Evolutionary conservation across 2,888 invertebrate species (phyloP), one percentile per base, ranked within the genome.

Genomic region (Microplitis manilae): DNA sequence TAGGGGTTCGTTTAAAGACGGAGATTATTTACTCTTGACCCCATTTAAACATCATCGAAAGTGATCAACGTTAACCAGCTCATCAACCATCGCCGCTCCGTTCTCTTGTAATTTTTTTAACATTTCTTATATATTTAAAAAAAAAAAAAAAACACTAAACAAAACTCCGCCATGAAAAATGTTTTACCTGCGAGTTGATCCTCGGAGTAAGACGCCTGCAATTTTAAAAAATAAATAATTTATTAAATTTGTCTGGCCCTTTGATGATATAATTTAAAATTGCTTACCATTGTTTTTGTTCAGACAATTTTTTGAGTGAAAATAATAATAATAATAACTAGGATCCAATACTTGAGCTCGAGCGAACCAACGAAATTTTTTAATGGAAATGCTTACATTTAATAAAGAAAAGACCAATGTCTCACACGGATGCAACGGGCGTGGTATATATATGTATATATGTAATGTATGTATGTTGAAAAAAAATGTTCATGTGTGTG

Each of bases 181-280:
- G 2, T 30, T 30, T 95, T 92, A 96, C 96, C 96, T 90, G 96
- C 96, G 92, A 96, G 93, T 93, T 96, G 96, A 92, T 96, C 96
- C 92, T 96, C 96, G 67, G 95, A 94, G 91, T 96, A 96, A 88
- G 95, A 95, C 87, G 95, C 96, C 96, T 96, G 93, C 79, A 93
- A 87, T 61, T n/a, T 15, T 30, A n/a, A 61, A 61, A 38, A 68
- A 39, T 62, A 30, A 30, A 30, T 30, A 30, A 30, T 4, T 30
- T 0, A 60, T 65, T 65, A 1, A 30, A 38, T 30, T 65, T 65
- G 9, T 50, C 50, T 50, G 8, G 5, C 13, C 50, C 9, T 41
- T 9, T 8, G 50, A 2, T 60, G 1, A 20, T 13, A 59, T 9
- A 13, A 64, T 17, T 15, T 61, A 38, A 1, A 61, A 38, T 6